Conservation (phyloP, 2,113 vertebrate genomes). For the Rhegmatorhina hoffmannsi region DNA sequence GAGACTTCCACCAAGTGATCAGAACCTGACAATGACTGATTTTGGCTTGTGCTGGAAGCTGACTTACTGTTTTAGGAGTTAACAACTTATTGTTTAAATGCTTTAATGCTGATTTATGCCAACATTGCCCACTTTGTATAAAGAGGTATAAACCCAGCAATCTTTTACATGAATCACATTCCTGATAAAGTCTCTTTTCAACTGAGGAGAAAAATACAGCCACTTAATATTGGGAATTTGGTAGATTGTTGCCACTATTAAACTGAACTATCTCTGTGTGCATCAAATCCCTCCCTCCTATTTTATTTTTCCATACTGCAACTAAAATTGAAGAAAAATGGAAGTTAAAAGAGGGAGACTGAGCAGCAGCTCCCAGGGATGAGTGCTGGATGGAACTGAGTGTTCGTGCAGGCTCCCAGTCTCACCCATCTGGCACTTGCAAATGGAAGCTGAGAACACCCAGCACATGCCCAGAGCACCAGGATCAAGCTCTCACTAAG, state of each 20-base stretch:
- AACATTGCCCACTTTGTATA: constrained; percentile 36
- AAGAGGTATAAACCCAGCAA: constrained; percentile 49
- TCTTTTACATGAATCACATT: constrained; percentile 62
- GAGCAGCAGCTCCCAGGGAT: constrained; percentile 17
- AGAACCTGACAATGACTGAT: constrained; percentile 70
- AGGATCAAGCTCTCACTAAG: fast-evolving
- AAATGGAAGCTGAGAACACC: neutral
- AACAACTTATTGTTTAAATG: constrained; percentile 68
- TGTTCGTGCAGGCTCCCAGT: neutral
- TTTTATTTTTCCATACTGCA: neutral
- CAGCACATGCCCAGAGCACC: neutral
- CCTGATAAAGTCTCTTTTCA: constrained; percentile 42
- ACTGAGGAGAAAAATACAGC: constrained; percentile 40
- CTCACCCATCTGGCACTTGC: neutral
- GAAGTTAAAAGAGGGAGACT: neutral
- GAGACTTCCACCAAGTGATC: constrained; percentile 39
- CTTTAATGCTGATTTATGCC: constrained; percentile 70
- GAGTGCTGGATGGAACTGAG: neutral
- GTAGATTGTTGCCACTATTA: constrained; percentile 44
- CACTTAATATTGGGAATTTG: constrained; percentile 63
- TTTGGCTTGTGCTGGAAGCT: constrained; percentile 45
- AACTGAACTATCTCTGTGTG: neutral
- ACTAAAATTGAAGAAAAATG: neutral
- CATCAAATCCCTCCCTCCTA: neutral
- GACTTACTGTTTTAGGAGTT: constrained; percentile 62